phyloP scores from a whole-genome alignment of 2,113 vertebrate genomes.

The Bambusicola thoracicus region DNA sequence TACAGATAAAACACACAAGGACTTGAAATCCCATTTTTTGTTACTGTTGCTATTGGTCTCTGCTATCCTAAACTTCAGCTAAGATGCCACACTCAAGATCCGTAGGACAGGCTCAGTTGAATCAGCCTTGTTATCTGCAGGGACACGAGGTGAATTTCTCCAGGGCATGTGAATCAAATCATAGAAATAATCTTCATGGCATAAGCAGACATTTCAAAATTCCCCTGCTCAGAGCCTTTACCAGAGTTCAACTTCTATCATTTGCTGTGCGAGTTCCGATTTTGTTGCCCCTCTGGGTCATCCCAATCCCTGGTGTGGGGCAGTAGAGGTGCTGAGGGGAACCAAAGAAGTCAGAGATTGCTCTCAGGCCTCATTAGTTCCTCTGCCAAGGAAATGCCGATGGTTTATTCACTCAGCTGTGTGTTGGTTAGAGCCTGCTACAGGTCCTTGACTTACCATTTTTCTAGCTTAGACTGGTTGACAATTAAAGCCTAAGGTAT shows the following conservation, averaged over 20 bases:
- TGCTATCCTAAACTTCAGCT: neutral
- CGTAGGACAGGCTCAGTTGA: neutral
- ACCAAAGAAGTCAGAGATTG: neutral
- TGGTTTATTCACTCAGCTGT: neutral
- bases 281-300: neutral
- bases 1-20: neutral
- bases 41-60: neutral
- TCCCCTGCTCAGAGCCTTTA: neutral
- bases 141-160: neutral
- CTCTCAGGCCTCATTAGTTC: neutral
- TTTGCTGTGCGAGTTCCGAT: neutral
- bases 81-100: neutral
- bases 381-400: neutral
- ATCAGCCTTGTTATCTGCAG: neutral
- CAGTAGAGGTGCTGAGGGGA: neutral
- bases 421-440: neutral
- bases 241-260: neutral
- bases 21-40: neutral
- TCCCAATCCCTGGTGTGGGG: rapidly evolving
- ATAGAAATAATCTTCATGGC: neutral
- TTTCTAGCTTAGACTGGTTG: neutral
- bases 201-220: neutral
- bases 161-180: neutral
- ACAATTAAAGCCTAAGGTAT: neutral
- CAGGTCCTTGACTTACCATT: neutral